A percentile compares a stretch with the other conserved stretches of the same genome.
Conservation (phyloP, 2,888 invertebrate genomes). For the Cerastis leucographa region DNA sequence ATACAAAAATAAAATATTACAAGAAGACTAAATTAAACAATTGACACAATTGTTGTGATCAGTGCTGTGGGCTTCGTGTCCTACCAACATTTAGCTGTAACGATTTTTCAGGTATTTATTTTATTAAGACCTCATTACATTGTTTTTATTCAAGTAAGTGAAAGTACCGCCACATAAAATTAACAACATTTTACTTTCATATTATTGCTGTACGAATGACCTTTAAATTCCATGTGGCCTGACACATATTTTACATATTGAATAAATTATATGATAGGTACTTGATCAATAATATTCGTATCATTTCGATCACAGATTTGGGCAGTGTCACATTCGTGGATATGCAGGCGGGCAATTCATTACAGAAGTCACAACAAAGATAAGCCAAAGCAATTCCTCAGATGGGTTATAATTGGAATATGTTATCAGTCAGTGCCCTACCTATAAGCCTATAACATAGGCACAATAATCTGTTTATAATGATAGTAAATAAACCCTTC, state of each 20-base stretch:
- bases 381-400: conserved; percentile 46
- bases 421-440: conserved; percentile 63
- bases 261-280: too few species aligned
- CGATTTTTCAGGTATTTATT: not conserved
- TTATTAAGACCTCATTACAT: not conserved
- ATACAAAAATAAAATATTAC: too few species aligned
- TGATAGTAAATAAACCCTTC: conserved; percentile 28
- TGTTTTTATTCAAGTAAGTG: conserved; percentile 5
- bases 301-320: conserved; percentile 40
- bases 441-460: conserved; percentile 22
- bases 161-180: conserved; percentile 6
- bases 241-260: conserved; percentile 43
- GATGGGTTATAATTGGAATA: conserved; percentile 58
- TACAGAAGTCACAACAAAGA: conserved; percentile 48
- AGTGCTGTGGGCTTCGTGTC: conserved; percentile 14
- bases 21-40: too few species aligned
- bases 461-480: conserved; percentile 27
- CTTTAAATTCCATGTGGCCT: conserved; percentile 23
- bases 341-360: conserved; percentile 33
- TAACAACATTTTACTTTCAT: not conserved
- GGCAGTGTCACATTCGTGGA: conserved; percentile 30
- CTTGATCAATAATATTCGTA: conserved; percentile 15
- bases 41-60: too few species aligned
- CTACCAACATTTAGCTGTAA: not conserved
- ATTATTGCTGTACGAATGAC: conserved; percentile 16